Conservation (phyloP, 1,140 invertebrate species). For the Drosophila dunni region DNA sequence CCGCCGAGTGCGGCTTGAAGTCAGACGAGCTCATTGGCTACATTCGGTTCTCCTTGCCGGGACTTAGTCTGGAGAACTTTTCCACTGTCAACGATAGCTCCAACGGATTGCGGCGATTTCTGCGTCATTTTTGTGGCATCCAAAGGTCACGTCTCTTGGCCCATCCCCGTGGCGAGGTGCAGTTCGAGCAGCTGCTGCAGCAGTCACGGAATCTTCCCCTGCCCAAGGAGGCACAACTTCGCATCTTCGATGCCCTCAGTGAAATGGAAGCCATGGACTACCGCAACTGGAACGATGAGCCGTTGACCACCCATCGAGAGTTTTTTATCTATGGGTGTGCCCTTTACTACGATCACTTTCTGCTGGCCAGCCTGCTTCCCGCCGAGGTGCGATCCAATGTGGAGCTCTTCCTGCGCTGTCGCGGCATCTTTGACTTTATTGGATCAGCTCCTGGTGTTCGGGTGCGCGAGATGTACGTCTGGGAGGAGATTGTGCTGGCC, state of each 20-base stretch:
- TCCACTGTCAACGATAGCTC: constrained; percentile 24
- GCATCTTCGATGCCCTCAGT: constrained; percentile 91
- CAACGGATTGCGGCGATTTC: constrained; percentile 31
- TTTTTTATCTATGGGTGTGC: constrained; percentile 91
- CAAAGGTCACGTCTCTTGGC: constrained; percentile 63
- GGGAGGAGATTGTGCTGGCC: constrained; percentile 89
- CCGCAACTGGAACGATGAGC: constrained; percentile 92
- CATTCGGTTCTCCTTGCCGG: constrained; percentile 73
- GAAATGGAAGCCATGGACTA: constrained; percentile 93
- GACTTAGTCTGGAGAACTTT: constrained; percentile 68
- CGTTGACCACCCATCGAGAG: constrained; percentile 90
- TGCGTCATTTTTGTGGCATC: constrained; percentile 72
- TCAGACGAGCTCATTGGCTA: constrained; percentile 77
- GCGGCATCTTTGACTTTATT: constrained; percentile 88
- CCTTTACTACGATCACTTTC: constrained; percentile 89
- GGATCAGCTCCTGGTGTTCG: constrained; percentile 86
- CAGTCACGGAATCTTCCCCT: constrained; percentile 85
- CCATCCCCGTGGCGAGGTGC: constrained; percentile 36
- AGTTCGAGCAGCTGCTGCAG: constrained; percentile 72
- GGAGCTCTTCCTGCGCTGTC: constrained; percentile 88
- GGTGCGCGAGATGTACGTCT: constrained; percentile 90
- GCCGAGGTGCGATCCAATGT: constrained; percentile 89
- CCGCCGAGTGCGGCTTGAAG: constrained; percentile 60
- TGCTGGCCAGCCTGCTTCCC: constrained; percentile 90
- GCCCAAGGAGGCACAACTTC: constrained; percentile 90